These are phyloP conservation scores for Molorchus minor DNA, from an alignment of 2,888 invertebrate species.

Conservation along the genomic window DNA sequence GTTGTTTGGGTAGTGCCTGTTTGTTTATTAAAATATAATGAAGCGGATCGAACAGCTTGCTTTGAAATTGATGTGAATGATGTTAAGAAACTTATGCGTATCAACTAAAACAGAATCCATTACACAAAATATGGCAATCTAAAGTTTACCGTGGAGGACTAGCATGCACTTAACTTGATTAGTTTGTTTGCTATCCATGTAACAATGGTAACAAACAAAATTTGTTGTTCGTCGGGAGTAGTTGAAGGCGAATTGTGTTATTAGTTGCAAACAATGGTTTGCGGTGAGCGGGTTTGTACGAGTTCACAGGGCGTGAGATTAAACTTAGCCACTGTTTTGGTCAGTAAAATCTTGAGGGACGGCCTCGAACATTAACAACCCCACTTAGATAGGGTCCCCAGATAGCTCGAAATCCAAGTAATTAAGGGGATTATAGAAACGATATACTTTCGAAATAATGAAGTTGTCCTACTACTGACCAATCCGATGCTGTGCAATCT, in stretches of 20 bases:
- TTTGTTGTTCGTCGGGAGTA: constrained; percentile 34
- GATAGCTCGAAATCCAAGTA: constrained; percentile 41
- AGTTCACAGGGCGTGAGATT: constrained; percentile 53
- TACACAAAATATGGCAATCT: constrained; percentile 3
- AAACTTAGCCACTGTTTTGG: constrained; percentile 47
- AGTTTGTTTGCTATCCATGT: constrained; percentile 30
- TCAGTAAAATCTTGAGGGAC: constrained; percentile 49
- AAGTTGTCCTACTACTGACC: constrained; percentile 30
- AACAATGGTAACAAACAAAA: constrained; percentile 35
- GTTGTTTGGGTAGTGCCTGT: too few species aligned
- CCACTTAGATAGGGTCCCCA: constrained; percentile 40
- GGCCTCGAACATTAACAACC: constrained; percentile 38
- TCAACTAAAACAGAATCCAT: constrained; percentile 1
- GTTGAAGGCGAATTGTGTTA: constrained; percentile 46
- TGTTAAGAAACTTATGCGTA: neutral
- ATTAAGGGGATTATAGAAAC: constrained; percentile 41
- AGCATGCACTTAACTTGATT: constrained; percentile 35
- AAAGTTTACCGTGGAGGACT: constrained; percentile 13
- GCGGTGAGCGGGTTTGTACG: constrained; percentile 50
- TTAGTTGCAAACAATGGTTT: constrained; percentile 54
- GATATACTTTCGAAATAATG: constrained; percentile 35
- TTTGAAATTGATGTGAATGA: neutral
- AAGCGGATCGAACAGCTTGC: too few species aligned
- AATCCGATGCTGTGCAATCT: constrained; percentile 14
- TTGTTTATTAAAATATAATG: too few species aligned